A percentile compares a stretch with the other conserved stretches of the same genome.
Conservation (phyloP, 2,797 vertebrate genomes). For the Heterohyrax brucei region DNA sequence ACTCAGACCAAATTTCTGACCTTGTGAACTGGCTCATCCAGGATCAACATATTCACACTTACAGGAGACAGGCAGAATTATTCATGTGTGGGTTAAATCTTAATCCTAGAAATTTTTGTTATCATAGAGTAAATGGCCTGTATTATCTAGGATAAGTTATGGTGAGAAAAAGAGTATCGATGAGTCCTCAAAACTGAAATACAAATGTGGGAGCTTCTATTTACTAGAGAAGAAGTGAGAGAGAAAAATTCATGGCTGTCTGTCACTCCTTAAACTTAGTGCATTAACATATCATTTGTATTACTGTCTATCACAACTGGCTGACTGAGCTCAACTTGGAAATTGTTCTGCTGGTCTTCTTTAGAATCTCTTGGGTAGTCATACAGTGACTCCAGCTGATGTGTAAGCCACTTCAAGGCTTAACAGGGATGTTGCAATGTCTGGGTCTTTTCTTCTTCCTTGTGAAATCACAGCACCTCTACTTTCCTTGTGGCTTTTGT, state of each 20-base stretch:
- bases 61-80: background rate
- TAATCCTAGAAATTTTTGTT: background rate
- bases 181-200: background rate
- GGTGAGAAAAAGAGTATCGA: background rate
- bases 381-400: background rate
- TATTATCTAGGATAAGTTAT: background rate
- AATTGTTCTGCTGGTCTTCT: background rate
- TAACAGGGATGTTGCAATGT: background rate
- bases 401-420: background rate
- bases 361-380: background rate
- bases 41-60: background rate
- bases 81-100: background rate
- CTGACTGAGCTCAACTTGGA: background rate
- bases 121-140: background rate
- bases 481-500: background rate
- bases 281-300: background rate
- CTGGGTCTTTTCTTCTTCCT: background rate
- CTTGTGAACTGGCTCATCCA: background rate
- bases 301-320: background rate
- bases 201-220: background rate
- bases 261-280: background rate
- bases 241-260: background rate
- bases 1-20: background rate
- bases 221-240: background rate
- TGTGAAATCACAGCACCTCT: background rate